Percentiles rank a stretch among this genome's conserved stretches.
Evolutionary conservation across 2,797 vertebrate genomes (phyloP).

Genomic region (Prunella strophiata): DNA sequence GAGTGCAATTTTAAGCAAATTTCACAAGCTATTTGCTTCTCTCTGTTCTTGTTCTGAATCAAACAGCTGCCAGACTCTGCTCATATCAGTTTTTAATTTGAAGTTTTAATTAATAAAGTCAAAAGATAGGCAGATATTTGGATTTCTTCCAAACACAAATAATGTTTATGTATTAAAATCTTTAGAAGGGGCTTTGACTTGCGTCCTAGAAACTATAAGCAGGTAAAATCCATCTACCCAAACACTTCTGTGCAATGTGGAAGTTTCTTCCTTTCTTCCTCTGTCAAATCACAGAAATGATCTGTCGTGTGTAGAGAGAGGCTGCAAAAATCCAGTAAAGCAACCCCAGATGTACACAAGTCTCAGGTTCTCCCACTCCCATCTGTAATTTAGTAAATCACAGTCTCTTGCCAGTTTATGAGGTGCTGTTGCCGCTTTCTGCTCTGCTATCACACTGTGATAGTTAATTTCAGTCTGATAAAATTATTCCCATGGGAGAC

Average conservation of each 20-base stretch:
- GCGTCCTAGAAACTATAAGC: neutral
- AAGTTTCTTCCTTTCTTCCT: neutral
- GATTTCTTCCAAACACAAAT: neutral
- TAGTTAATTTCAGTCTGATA: neutral
- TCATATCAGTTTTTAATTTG: neutral
- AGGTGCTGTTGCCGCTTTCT: neutral
- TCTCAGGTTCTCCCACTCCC: neutral
- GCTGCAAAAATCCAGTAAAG: neutral
- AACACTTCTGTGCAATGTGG: neutral
- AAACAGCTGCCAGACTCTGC: neutral
- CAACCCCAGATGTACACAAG: neutral
- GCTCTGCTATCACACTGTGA: neutral
- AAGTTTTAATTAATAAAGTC: neutral
- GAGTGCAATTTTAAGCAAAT: neutral
- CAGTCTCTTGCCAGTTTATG: neutral
- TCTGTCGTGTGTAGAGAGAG: neutral
- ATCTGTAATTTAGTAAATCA: neutral
- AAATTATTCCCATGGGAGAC: neutral
- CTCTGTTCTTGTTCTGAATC: neutral
- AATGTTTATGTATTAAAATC: neutral
- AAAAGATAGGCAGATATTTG: neutral
- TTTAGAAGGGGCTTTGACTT: neutral
- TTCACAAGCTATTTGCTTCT: neutral
- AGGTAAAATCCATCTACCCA: neutral
- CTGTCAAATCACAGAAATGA: neutral